A percentile compares a stretch with the other conserved stretches of the same genome.
These are phyloP conservation scores for Axea sp. DNA, from an alignment of 2,888 invertebrate genomes.

Conservation along the genomic window DNA sequence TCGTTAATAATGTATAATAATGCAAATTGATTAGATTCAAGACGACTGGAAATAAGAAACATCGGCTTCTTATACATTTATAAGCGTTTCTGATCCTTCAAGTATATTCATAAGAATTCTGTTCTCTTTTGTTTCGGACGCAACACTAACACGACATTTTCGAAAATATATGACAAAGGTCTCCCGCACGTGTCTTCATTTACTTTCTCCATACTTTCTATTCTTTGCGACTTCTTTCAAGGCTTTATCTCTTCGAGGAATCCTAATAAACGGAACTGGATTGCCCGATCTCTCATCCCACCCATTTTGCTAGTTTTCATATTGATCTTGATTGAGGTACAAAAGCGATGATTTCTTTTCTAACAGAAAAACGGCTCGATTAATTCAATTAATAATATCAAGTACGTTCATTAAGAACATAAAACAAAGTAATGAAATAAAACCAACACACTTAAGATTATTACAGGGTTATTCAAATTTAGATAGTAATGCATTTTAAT, in stretches of 20 bases:
- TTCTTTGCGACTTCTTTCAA: conserved; percentile 30
- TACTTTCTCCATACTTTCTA: conserved; percentile 54
- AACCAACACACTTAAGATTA: not conserved
- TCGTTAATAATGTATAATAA: too few relatives aligned
- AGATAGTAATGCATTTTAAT: too few relatives aligned
- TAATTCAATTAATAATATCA: conserved; percentile 10
- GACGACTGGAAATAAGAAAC: too few relatives aligned
- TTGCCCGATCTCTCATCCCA: conserved; percentile 5
- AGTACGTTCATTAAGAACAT: too few relatives aligned
- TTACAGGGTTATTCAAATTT: not conserved
- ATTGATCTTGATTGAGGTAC: conserved; percentile 2
- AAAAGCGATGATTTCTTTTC: not conserved
- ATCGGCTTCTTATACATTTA: too few relatives aligned
- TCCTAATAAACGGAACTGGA: conserved; percentile 38
- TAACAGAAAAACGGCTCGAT: not conserved
- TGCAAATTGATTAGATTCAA: too few relatives aligned
- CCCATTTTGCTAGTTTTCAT: conserved; percentile 12
- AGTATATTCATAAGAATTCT: too few relatives aligned
- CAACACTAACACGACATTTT: too few relatives aligned
- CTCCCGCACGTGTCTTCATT: conserved; percentile 10
- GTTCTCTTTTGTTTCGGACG: too few relatives aligned
- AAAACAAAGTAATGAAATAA: not conserved
- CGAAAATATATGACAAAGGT: conserved; percentile 27
- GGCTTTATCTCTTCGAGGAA: conserved; percentile 26
- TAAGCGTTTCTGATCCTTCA: too few relatives aligned